Evolutionary conservation across 2,113 vertebrate genomes (phyloP).

Genomic region (Amazona vittata): DNA sequence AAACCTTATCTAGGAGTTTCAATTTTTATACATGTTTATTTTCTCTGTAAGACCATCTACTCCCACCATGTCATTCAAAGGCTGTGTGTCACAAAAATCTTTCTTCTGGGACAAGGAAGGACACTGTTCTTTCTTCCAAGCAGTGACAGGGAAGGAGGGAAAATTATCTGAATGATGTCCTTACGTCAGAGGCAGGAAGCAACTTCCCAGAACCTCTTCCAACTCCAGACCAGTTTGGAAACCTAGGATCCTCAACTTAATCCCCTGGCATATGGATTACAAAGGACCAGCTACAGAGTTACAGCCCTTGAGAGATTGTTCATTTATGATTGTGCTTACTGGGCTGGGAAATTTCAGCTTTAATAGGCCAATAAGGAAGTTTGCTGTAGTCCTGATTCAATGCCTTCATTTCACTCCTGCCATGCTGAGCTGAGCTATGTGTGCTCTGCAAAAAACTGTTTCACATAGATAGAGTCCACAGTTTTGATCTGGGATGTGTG

Average conservation of each 20-base stretch:
- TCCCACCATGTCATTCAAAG: background rate
- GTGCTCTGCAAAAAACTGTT: background rate
- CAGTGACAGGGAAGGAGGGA: background rate
- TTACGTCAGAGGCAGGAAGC: background rate
- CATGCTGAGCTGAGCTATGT: background rate
- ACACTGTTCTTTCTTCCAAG: background rate
- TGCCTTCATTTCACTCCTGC: background rate
- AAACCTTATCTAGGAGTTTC: background rate
- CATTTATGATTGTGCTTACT: fast-evolving
- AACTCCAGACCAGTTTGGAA: background rate
- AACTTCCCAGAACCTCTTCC: background rate
- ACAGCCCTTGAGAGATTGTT: background rate
- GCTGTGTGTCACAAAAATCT: background rate
- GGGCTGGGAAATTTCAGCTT: background rate
- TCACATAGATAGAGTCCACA: fast-evolving
- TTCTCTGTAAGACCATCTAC: background rate
- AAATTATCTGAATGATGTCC: background rate
- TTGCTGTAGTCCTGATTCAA: background rate
- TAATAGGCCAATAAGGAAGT: background rate
- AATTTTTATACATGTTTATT: background rate
- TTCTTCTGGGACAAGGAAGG: background rate
- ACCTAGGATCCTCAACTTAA: background rate
- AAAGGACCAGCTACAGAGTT: background rate
- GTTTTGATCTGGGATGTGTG: background rate
- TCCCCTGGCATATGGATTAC: background rate